Base-by-base conservation (phyloP, 2,113 vertebrate genomes). In the Psittacula cyanocephala region DNA sequence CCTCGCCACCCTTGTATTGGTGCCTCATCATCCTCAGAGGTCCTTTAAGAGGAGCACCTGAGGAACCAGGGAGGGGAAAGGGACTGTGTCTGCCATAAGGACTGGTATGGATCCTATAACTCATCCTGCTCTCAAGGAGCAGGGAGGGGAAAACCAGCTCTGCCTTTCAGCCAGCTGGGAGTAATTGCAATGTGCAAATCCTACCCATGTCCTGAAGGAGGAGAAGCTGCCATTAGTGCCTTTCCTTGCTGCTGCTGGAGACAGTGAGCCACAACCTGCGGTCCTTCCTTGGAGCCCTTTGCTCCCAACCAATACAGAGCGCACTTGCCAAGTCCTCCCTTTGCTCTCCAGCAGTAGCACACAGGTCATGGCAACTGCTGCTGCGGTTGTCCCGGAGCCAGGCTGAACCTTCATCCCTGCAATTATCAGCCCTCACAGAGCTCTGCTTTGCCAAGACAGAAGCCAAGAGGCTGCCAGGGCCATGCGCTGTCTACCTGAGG, bases 81-180 rank as follows among this genome's bases (percentile, higher is more conserved):
- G 63, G 63, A n/a, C 10, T 3, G 11, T 33, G 28, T 57, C 39
- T 29, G 10, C 46, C 11, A 1, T 5, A 31, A 65, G 35, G 2
- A 2, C 33, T 74, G 78, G 9, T 14, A 2, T 15, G 29, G 55
- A 29, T 50, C 37, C 52, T 31, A 2, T 3, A 0, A 0, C 15
- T 15, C 35, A 23, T 47, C 37, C 82, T 8, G 19, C 70, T 74
- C 49, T 41, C 10, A 1, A 44, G 68, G 60, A 52, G 67, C 18
- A 35, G 37, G n/a, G 43, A 52, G 23, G 75, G 64, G 68, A 37
- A 37, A 47, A 65, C 2, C 19, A 22, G n/a, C 64, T 63, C 41
- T 70, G 22, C 86, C 50, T 85, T 60, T 41, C 4, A 35, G 41
- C 55, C 27, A 3, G 24, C 20, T 60, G 77, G 46, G 33, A 39